Evolutionary conservation across 1,140 invertebrate genomes (phyloP).

Genomic region (Nasonia giraulti): DNA sequence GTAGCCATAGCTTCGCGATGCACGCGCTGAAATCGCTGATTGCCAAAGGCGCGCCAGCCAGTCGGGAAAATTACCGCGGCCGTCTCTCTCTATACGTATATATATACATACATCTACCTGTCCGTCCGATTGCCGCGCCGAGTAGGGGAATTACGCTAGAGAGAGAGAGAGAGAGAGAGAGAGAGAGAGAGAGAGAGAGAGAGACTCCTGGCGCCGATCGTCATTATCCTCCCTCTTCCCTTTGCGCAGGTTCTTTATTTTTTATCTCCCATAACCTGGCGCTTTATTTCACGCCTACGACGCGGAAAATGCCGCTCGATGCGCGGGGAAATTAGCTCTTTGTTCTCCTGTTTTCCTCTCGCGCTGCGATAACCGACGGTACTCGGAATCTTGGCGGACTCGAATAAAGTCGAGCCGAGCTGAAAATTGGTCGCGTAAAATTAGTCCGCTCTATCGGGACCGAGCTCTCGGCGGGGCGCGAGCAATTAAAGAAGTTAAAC

Average conservation of each 20-base stretch:
- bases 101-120: constrained; percentile 4
- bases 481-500: constrained; percentile 52
- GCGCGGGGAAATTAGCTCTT: not conserved
- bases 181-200: not conserved
- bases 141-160: not conserved
- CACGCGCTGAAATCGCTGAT: constrained; percentile 23
- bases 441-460: constrained; percentile 29
- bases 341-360: not conserved
- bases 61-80: constrained; percentile 19
- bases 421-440: constrained; percentile 32
- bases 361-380: too few relatives aligned
- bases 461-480: not conserved
- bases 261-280: not conserved
- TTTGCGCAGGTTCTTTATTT: not conserved
- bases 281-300: constrained; percentile 34
- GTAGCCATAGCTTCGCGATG: not conserved
- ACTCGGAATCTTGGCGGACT: too few relatives aligned
- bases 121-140: not conserved
- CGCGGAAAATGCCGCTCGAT: constrained; percentile 10
- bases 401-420: constrained; percentile 5
- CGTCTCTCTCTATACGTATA: too few relatives aligned
- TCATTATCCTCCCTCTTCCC: not conserved
- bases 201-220: not conserved
- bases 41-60: constrained; percentile 19
- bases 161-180: not conserved